These are phyloP conservation scores for Coremacera marginata DNA, from an alignment of 2,888 invertebrate species.

Conservation along the genomic window DNA sequence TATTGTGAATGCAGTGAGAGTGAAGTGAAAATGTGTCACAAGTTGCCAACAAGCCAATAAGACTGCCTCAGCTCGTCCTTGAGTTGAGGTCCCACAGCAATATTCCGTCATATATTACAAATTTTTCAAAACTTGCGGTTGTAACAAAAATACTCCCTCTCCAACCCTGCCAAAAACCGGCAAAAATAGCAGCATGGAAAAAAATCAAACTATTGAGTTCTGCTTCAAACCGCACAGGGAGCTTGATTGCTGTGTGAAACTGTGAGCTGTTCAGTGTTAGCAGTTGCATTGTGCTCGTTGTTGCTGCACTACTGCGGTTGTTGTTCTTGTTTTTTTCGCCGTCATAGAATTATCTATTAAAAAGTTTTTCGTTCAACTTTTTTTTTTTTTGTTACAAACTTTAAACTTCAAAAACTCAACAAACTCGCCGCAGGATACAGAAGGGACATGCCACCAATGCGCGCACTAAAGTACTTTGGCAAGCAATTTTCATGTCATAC, in stretches of 20 bases:
- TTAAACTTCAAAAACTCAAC: not conserved
- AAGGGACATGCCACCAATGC: not conserved
- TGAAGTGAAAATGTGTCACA: not conserved
- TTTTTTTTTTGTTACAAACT: not conserved
- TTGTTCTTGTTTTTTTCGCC: not conserved
- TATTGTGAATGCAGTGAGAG: too few relatives aligned
- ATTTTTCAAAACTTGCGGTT: not conserved
- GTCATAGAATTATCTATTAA: conserved; percentile 11
- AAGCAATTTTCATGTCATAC: not conserved
- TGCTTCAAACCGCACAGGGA: not conserved
- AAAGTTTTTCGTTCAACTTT: conserved; percentile 9
- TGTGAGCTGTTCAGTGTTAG: not conserved
- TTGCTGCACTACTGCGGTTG: not conserved
- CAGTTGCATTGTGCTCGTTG: not conserved
- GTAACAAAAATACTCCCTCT: not conserved
- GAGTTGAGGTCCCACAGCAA: not conserved
- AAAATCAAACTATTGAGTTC: not conserved
- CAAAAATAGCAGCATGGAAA: not conserved
- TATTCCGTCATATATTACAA: conserved; percentile 13
- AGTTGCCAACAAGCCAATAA: not conserved
- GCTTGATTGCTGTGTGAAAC: not conserved
- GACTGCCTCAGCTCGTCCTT: not conserved
- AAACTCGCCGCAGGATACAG: not conserved
- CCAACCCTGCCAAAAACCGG: not conserved
- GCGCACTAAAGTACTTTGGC: too few relatives aligned